A percentile compares a stretch with the other conserved stretches of the same genome.
Evolutionary conservation across 1,140 invertebrate species (phyloP).

Genomic region (Globodera rostochiensis): DNA sequence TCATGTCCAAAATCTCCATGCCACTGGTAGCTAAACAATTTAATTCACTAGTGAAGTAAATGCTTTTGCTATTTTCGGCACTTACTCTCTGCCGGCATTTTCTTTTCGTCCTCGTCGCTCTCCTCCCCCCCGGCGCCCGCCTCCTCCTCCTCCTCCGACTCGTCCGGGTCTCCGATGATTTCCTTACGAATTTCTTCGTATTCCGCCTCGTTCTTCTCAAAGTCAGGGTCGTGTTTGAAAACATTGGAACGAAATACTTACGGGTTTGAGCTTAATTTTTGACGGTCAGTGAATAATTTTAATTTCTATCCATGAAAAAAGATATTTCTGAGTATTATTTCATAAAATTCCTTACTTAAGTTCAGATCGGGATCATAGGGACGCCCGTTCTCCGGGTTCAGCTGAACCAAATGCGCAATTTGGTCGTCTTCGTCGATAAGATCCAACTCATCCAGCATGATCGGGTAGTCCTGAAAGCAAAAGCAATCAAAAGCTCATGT

Average conservation of each 20-base stretch:
- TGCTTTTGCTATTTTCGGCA: not conserved
- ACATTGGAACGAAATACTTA: constrained; percentile 75
- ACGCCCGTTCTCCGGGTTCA: constrained; percentile 67
- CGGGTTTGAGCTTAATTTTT: not conserved
- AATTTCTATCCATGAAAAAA: not conserved
- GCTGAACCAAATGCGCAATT: constrained; percentile 86
- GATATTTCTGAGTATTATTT: not conserved
- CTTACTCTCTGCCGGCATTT: constrained; percentile 16
- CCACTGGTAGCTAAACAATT: constrained; percentile 10
- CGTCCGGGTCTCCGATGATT: constrained; percentile 68
- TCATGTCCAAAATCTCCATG: constrained; percentile 84
- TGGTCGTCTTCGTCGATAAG: constrained; percentile 95
- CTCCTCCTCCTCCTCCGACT: constrained; percentile 71
- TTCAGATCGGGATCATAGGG: constrained; percentile 77
- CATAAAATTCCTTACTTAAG: constrained; percentile 75
- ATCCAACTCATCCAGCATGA: constrained; percentile 85
- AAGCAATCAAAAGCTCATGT: not conserved
- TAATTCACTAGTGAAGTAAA: not conserved
- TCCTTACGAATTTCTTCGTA: constrained; percentile 88
- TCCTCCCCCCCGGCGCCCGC: constrained; percentile 71
- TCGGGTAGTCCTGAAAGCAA: constrained; percentile 67
- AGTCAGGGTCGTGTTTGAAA: constrained; percentile 91
- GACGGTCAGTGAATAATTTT: too few species aligned
- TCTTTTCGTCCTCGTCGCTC: constrained; percentile 30
- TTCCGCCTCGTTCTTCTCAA: constrained; percentile 88